phyloP scores from a whole-genome alignment of 2,888 invertebrate genomes.

The Lampropteryx suffumata region DNA sequence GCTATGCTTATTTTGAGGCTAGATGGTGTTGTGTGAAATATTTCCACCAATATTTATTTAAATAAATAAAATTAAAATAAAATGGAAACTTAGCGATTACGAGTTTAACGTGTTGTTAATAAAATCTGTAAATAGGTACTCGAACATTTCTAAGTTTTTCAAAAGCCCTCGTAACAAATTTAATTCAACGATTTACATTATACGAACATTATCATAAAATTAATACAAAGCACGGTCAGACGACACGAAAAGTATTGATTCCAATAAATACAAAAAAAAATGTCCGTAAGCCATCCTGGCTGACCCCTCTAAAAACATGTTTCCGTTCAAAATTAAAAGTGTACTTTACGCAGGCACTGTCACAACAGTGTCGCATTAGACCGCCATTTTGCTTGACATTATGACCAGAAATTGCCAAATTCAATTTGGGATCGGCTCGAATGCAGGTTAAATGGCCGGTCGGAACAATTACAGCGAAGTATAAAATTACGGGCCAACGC shows the following conservation, averaged over 20 bases:
- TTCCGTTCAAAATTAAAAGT: slow-evolving; percentile 36
- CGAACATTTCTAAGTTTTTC: slow-evolving; percentile 2
- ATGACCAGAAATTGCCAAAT: slow-evolving; percentile 34
- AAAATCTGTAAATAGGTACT: not conserved
- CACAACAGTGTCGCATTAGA: slow-evolving; percentile 29
- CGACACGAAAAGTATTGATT: slow-evolving; percentile 17
- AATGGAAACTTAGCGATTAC: too few species aligned
- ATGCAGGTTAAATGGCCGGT: slow-evolving; percentile 32
- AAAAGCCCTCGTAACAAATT: slow-evolving; percentile 3
- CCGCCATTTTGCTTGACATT: slow-evolving; percentile 26
- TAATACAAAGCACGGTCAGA: slow-evolving; percentile 16
- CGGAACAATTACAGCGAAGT: slow-evolving; percentile 29
- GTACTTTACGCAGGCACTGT: slow-evolving; percentile 31
- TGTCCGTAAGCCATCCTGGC: slow-evolving; percentile 7
- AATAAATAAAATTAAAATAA: too few species aligned
- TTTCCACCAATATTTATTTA: too few species aligned
- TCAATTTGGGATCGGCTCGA: slow-evolving; percentile 34
- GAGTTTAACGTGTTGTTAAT: not conserved
- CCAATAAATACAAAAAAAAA: slow-evolving; percentile 10
- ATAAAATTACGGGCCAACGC: slow-evolving; percentile 28
- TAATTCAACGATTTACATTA: slow-evolving; percentile 18
- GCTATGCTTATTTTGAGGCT: too few species aligned
- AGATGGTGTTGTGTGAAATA: too few species aligned
- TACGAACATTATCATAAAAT: slow-evolving; percentile 22
- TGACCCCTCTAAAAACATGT: slow-evolving; percentile 29